A percentile compares a stretch with the other conserved stretches of the same genome.
These are phyloP conservation scores for Stenodera caucasica DNA, from an alignment of 2,888 invertebrate genomes.

Conservation along the genomic window DNA sequence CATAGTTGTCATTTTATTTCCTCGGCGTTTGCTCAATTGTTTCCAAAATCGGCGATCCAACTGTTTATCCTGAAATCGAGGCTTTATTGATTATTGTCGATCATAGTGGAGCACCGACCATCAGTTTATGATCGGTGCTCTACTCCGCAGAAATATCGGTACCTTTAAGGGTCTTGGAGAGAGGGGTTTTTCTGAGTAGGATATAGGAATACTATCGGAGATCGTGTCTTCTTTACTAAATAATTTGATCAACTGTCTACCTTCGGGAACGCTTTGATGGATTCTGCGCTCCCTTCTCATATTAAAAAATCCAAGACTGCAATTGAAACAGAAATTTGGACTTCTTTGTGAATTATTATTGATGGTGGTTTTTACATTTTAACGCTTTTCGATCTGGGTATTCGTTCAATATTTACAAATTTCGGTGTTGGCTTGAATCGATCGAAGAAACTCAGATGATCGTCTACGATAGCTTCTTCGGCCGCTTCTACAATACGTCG, in stretches of 20 bases:
- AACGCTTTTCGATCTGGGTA: constrained; percentile 49
- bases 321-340: constrained; percentile 25
- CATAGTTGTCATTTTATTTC: constrained; percentile 42
- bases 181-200: constrained; percentile 58
- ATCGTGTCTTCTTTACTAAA: constrained; percentile 48
- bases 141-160: too few relatives aligned
- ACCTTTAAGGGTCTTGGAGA: constrained; percentile 63
- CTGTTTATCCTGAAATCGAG: constrained; percentile 78
- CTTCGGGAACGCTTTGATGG: constrained; percentile 54
- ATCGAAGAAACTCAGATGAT: constrained; percentile 50
- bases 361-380: constrained; percentile 47
- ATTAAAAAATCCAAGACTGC: constrained; percentile 58
- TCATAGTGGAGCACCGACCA: too few relatives aligned
- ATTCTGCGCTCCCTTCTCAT: constrained; percentile 56
- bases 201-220: constrained; percentile 51
- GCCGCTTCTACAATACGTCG: constrained; percentile 53
- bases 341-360: neutral
- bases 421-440: constrained; percentile 52
- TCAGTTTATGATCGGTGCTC: too few relatives aligned
- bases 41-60: constrained; percentile 79
- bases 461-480: constrained; percentile 42
- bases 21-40: constrained; percentile 72
- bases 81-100: too few relatives aligned
- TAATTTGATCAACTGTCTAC: constrained; percentile 55
- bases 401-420: constrained; percentile 53